phyloP scores from a whole-genome alignment of 1,140 invertebrate genomes.

The Campoletis sonorensis region DNA sequence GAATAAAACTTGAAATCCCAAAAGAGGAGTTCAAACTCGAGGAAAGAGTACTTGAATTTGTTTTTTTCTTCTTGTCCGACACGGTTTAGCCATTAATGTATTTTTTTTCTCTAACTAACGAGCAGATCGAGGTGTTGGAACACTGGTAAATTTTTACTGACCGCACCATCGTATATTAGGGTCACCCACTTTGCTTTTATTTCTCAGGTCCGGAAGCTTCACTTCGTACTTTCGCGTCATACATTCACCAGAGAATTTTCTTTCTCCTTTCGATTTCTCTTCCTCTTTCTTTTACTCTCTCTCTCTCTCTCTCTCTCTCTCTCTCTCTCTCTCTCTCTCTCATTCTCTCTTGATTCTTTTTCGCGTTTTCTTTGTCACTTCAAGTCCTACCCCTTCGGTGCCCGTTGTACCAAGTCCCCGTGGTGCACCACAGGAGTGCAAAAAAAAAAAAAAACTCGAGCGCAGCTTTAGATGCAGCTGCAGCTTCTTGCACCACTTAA shows the following conservation, averaged over 20 bases:
- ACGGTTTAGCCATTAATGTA: background rate
- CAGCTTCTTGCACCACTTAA: background rate
- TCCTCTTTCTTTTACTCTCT: too few relatives aligned
- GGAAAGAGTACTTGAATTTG: background rate
- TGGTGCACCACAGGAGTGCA: background rate
- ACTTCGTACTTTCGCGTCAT: background rate
- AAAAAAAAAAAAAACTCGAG: background rate
- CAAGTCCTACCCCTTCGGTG: background rate
- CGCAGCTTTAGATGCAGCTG: background rate
- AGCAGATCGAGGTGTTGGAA: background rate
- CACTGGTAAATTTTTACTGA: slow-evolving; percentile 11
- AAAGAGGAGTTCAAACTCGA: background rate
- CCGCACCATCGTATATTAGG: background rate
- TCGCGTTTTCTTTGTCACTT: background rate
- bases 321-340: background rate
- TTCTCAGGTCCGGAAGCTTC: background rate
- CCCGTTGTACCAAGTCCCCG: background rate
- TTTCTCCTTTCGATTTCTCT: background rate
- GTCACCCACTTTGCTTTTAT: background rate
- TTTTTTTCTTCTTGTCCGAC: background rate
- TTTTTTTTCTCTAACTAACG: background rate
- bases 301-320: too few relatives aligned
- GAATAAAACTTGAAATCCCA: background rate
- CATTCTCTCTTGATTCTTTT: background rate
- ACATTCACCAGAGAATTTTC: background rate